phyloP scores from a whole-genome alignment of 2,797 vertebrate genomes.

The Hoplostethus atlanticus region DNA sequence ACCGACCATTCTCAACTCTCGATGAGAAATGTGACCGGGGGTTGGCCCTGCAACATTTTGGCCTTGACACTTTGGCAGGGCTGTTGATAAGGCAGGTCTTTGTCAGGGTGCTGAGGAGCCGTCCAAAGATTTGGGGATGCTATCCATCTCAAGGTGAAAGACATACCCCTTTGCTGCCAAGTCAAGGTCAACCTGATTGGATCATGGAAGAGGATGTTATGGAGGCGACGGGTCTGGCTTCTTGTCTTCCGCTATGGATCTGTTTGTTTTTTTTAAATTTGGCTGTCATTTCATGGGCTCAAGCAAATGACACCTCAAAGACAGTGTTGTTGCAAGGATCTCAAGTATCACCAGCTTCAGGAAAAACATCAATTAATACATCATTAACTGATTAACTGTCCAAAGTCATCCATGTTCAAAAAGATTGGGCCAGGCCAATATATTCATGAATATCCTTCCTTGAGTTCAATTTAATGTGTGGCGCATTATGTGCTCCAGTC shows the following conservation, averaged over 20 bases:
- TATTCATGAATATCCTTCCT: constrained; percentile 4
- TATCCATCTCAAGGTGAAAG: constrained; percentile 70
- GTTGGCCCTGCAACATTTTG: constrained; percentile 30
- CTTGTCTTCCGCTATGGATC: constrained; percentile 23
- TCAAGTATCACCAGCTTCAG: no score
- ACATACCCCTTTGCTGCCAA: constrained; percentile 51
- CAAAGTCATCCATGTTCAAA: not conserved
- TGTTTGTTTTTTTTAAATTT: constrained; percentile 11
- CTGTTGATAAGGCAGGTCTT: constrained; percentile 54
- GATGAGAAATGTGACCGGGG: constrained; percentile 28
- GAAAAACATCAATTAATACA: no score
- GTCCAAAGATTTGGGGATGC: constrained; percentile 44
- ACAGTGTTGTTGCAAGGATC: not conserved
- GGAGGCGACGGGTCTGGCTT: constrained; percentile 37
- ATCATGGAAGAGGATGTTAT: constrained; percentile 50
- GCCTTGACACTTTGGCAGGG: constrained; percentile 50
- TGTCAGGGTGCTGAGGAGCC: constrained; percentile 26
- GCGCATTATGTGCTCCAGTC: not conserved
- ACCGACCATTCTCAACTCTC: not conserved
- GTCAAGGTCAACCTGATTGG: constrained; percentile 72
- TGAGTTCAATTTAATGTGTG: constrained; percentile 15
- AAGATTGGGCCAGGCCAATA: not conserved
- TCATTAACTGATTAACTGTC: no score
- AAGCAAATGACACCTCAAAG: not conserved
- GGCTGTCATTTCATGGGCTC: not conserved